A percentile compares a stretch with the other conserved stretches of the same genome.
phyloP scores from a whole-genome alignment of 2,113 vertebrate genomes.

The Lontra canadensis region DNA sequence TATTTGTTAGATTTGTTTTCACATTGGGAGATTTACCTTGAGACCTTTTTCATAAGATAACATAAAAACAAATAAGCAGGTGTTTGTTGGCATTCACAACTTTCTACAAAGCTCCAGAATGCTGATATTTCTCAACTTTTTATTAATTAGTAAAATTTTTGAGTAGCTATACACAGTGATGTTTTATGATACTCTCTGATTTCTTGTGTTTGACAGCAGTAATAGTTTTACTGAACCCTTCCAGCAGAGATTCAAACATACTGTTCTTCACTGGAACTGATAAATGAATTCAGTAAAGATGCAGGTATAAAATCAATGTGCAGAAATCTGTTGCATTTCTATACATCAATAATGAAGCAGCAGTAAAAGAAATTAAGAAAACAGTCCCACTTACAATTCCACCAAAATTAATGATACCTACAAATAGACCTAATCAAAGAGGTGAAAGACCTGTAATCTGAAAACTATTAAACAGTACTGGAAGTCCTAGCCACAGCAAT shows the following conservation, averaged over 20 bases:
- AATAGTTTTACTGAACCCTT: background rate
- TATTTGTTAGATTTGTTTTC: conserved; percentile 19
- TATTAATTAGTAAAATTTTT: background rate
- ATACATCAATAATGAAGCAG: no score
- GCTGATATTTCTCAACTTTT: conserved; percentile 16
- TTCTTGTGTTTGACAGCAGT: background rate
- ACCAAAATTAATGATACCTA: no score
- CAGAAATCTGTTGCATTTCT: no score
- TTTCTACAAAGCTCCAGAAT: conserved; percentile 33
- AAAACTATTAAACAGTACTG: no score
- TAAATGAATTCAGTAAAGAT: background rate
- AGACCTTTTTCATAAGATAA: background rate
- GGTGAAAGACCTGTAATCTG: background rate
- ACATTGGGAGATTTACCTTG: background rate
- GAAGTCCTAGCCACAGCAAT: no score
- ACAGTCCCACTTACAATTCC: no score
- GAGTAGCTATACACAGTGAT: background rate
- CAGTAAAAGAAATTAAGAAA: no score
- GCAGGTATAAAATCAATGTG: background rate
- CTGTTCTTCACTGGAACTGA: background rate
- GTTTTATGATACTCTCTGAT: background rate
- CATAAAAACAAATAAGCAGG: background rate
- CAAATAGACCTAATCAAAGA: background rate
- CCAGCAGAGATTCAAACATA: background rate
- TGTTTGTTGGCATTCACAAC: background rate